These are phyloP conservation scores for Metallyticus violacea DNA, from an alignment of 2,888 invertebrate species.

Conservation along the genomic window DNA sequence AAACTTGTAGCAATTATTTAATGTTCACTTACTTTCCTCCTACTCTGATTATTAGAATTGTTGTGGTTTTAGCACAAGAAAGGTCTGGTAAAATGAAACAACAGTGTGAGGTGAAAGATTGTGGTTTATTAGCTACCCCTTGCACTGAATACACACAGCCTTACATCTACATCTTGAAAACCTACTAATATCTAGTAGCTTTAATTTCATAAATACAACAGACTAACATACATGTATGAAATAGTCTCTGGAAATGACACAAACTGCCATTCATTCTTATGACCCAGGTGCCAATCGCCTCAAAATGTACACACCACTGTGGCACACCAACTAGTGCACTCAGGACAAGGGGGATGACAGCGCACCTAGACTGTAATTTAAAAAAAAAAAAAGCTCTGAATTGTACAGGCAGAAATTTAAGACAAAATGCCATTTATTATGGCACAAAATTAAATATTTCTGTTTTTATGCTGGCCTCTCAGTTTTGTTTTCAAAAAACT, in stretches of 20 bases:
- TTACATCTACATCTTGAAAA: slow-evolving; percentile 30
- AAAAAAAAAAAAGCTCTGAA: slow-evolving; percentile 17
- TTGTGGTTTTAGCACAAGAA: neutral
- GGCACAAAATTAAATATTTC: neutral
- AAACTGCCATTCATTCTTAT: neutral
- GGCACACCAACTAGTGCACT: slow-evolving; percentile 28
- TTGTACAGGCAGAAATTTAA: slow-evolving; percentile 12
- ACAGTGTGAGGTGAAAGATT: slow-evolving; percentile 17
- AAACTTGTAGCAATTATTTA: too few species aligned
- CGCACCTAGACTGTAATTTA: slow-evolving; percentile 25
- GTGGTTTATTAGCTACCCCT: slow-evolving; percentile 34
- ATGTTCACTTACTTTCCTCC: too few species aligned
- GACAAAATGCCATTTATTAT: neutral
- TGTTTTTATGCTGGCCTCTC: neutral
- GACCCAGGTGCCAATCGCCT: neutral
- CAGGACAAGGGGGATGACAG: slow-evolving; percentile 33
- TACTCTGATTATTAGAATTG: too few species aligned
- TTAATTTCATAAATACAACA: slow-evolving; percentile 33
- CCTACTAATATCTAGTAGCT: slow-evolving; percentile 21
- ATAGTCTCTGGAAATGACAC: slow-evolving; percentile 21
- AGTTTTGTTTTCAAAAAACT: neutral
- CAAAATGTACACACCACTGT: neutral
- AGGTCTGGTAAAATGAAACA: neutral
- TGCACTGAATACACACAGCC: slow-evolving; percentile 35
- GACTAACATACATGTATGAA: slow-evolving; percentile 32